Evolutionary conservation across 2,113 vertebrate genomes (phyloP), one percentile per base, ranked within the genome.

Genomic region (Taurulus bubalis): DNA sequence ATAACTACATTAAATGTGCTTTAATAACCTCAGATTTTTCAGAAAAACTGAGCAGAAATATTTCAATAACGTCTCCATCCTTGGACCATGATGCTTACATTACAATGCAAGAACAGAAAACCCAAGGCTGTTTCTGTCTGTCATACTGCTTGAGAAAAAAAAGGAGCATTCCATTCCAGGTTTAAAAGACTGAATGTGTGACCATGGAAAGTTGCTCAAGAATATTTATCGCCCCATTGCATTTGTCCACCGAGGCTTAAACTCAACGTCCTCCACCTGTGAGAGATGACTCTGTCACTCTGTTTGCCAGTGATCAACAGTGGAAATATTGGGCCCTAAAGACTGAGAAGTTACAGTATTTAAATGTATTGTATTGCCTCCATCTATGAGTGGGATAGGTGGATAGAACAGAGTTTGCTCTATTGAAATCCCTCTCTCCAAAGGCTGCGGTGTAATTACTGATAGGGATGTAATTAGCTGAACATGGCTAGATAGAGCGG

Each of bases 381-480:
- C 68, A 71, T 83, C 77, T 82, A 58, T 77, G 60, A 79, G 40
- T 42, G 62, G 28, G 53, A 79, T 49, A 67, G 65, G 79, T 79
- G 59, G 67, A 62, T 42, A 60, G 78, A 86, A 72, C 82, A 64
- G 34, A 80, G 71, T 80, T 62, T 42, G 65, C 86, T 86, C 77
- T 76, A 80, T 82, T 85, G 77, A 88, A 87, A 85, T 68, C 38
- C 51, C 51, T 24, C 76, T 86, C 85, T 89, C 89, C 53, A 32
- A 51, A 69, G 85, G 63, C 87, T 73, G 82, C 18, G 85, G 88
- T 87, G 83, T 92, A 94, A 94, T 94, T 92, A 92, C 89, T 87
- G 89, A 90, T 91, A 92, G 89, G 78, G 68, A 90, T 90, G 89
- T 92, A 92, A 94, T 94, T 92, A 94, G 92, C 89, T 62, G 65